Evolutionary conservation across 2,113 vertebrate genomes (phyloP).

Genomic region (Indicator maculatus): DNA sequence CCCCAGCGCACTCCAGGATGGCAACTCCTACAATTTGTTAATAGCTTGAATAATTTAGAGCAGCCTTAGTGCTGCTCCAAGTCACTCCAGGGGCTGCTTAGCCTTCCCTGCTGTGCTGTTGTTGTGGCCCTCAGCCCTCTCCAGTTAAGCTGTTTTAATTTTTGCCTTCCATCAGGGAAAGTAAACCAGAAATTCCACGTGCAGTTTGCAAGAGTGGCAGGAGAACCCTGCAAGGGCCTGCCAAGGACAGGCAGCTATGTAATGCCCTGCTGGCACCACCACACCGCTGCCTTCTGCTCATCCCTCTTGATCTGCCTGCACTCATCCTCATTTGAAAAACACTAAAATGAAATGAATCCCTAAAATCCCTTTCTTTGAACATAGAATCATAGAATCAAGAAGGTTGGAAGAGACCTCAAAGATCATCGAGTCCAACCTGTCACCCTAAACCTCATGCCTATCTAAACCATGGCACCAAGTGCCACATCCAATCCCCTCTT

Average conservation of each 20-base stretch:
- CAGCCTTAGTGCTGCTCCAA: not conserved
- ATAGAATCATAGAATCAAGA: too few relatives aligned
- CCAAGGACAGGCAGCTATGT: not conserved
- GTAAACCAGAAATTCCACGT: not conserved
- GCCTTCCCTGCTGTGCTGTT: not conserved
- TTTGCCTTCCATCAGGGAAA: not conserved
- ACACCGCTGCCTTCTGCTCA: rapidly evolving
- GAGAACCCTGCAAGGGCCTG: not conserved
- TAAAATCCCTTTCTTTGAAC: not conserved
- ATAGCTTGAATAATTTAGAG: not conserved
- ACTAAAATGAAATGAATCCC: not conserved
- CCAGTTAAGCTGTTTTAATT: not conserved
- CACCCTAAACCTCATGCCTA: too few relatives aligned
- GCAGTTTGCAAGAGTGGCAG: not conserved
- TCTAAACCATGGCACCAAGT: too few relatives aligned
- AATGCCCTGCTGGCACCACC: not conserved
- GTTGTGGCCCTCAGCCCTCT: not conserved
- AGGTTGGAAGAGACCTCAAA: too few relatives aligned
- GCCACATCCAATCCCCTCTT: too few relatives aligned
- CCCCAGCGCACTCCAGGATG: not conserved
- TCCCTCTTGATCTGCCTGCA: not conserved
- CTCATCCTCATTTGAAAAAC: not conserved
- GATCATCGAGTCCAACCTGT: too few relatives aligned
- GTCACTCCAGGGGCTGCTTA: not conserved
- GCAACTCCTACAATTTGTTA: not conserved